These are phyloP conservation scores for Brevimyrus niger DNA, from an alignment of 2,113 vertebrate species.

Conservation along the genomic window DNA sequence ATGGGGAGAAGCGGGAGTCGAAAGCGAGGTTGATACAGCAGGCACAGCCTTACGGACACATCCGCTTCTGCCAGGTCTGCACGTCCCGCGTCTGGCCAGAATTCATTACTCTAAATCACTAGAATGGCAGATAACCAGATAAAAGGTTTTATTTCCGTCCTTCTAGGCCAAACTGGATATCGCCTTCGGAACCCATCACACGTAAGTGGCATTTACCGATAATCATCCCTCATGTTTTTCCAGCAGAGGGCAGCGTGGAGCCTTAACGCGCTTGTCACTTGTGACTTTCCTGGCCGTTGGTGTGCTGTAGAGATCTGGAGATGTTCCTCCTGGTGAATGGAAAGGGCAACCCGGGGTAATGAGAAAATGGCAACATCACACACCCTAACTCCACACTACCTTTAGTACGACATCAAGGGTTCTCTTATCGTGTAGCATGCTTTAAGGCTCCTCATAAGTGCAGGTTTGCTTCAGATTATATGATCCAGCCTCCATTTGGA, in stretches of 20 bases:
- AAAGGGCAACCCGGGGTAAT: not conserved
- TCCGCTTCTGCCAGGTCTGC: constrained; percentile 85
- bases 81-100: not conserved
- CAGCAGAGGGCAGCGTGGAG: not conserved
- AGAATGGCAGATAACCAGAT: not conserved
- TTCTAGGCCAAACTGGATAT: constrained; percentile 92
- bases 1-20: constrained; percentile 88
- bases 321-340: not conserved
- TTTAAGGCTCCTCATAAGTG: not conserved
- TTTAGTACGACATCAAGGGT: not conserved
- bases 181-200: constrained; percentile 96
- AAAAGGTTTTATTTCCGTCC: constrained; percentile 17
- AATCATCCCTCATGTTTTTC: not conserved
- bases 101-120: not conserved
- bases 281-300: not conserved
- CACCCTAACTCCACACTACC: not conserved
- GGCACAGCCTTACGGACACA: constrained; percentile 72
- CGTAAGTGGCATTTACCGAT: constrained; percentile 67
- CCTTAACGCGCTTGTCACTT: not conserved
- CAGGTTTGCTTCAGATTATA: not conserved
- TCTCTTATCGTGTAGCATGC: not conserved
- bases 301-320: not conserved
- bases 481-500: not conserved
- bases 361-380: not conserved
- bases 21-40: constrained; percentile 78